phyloP scores from a whole-genome alignment of 2,888 invertebrate species.

The Helleia helle region DNA sequence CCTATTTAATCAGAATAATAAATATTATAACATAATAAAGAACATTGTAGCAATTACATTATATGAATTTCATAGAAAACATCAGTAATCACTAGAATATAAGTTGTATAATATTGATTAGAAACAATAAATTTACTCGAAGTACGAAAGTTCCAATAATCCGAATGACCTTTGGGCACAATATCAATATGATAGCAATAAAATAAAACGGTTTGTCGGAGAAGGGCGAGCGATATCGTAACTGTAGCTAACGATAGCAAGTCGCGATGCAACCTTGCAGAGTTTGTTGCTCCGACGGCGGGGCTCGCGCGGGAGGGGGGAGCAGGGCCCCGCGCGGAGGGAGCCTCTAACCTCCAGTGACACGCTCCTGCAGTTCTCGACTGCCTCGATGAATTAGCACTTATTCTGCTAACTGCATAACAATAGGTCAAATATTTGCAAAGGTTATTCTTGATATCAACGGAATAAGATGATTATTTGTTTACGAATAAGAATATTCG shows the following conservation, averaged over 20 bases:
- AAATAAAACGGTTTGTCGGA: slow-evolving; percentile 58
- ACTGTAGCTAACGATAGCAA: slow-evolving; percentile 58
- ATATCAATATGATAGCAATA: slow-evolving; percentile 59
- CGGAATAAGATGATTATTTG: neutral
- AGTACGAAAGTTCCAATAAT: slow-evolving; percentile 20
- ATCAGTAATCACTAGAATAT: no score
- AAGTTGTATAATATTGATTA: no score
- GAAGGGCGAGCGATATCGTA: slow-evolving; percentile 68
- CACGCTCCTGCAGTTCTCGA: slow-evolving; percentile 17
- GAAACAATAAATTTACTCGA: slow-evolving; percentile 7
- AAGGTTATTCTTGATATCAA: slow-evolving; percentile 2
- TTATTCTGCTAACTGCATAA: slow-evolving; percentile 2
- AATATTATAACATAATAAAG: no score
- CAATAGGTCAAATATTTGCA: slow-evolving; percentile 15
- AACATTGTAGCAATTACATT: no score
- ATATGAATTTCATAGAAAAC: no score
- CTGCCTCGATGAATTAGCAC: slow-evolving; percentile 6
- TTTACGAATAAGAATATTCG: neutral
- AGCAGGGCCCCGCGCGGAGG: no score
- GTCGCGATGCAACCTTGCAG: slow-evolving; percentile 67
- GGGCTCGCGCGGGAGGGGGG: slow-evolving; percentile 24
- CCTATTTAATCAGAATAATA: no score
- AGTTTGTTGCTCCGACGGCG: slow-evolving; percentile 62
- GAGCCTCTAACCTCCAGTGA: slow-evolving; percentile 21
- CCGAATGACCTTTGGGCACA: slow-evolving; percentile 46